These are phyloP conservation scores for Ophion costatus DNA, from an alignment of 2,888 invertebrate species.

Conservation along the genomic window DNA sequence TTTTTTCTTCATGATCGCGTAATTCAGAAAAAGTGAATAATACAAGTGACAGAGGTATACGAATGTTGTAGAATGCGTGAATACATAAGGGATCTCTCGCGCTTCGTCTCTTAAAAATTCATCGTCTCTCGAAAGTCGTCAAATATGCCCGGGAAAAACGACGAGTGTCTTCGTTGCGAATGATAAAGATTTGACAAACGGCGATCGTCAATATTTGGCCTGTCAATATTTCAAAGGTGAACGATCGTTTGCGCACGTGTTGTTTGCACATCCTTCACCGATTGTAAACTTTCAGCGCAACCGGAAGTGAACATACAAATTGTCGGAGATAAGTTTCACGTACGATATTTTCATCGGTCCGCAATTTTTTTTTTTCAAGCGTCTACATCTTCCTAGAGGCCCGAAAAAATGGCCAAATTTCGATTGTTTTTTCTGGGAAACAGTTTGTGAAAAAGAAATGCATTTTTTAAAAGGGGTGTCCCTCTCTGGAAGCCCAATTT, in stretches of 20 bases:
- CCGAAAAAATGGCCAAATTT: too few species aligned
- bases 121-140: neutral
- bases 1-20: neutral
- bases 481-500: too few species aligned
- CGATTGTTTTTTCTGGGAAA: too few species aligned
- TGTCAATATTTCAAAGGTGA: constrained; percentile 52
- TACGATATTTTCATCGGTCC: neutral
- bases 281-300: constrained; percentile 34
- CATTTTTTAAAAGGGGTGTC: too few species aligned
- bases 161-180: constrained; percentile 2
- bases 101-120: neutral
- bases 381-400: too few species aligned
- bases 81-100: constrained; percentile 4
- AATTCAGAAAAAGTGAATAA: neutral
- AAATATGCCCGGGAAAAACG: constrained; percentile 21
- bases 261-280: constrained; percentile 14
- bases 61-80: constrained; percentile 14
- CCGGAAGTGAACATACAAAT: constrained; percentile 12
- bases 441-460: too few species aligned
- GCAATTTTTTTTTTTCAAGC: neutral
- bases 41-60: neutral
- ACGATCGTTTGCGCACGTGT: neutral
- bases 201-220: constrained; percentile 5
- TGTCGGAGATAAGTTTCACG: constrained; percentile 39
- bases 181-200: constrained; percentile 1